phyloP scores from a whole-genome alignment of 35 echinoderm and acorn worm genomes.

The Lytechinus variegatus region DNA sequence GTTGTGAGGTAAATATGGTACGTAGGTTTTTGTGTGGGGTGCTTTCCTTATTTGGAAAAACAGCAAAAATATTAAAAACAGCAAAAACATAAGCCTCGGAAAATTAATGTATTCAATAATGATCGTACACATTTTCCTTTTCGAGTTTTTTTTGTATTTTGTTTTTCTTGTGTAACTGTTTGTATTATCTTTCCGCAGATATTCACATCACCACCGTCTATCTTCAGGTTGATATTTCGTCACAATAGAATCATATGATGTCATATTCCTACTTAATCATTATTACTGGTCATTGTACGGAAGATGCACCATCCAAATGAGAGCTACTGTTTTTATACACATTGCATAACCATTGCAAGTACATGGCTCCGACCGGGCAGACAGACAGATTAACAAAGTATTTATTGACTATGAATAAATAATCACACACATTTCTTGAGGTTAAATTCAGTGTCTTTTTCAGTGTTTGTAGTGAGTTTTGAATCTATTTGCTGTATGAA shows the following conservation, averaged over 20 bases:
- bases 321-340: not conserved
- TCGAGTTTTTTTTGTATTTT: too few relatives aligned
- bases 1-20: too few relatives aligned
- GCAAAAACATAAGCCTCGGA: too few relatives aligned
- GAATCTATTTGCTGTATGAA: too few relatives aligned
- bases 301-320: not conserved
- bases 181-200: not conserved
- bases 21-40: too few relatives aligned
- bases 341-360: not conserved
- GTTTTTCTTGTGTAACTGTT: too few relatives aligned
- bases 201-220: not conserved
- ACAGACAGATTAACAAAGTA: not conserved
- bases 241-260: not conserved
- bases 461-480: too few relatives aligned
- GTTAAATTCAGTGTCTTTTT: too few relatives aligned
- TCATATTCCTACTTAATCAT: not conserved
- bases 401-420: not conserved
- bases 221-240: not conserved
- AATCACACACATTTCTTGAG: not conserved
- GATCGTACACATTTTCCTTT: too few relatives aligned
- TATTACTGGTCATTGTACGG: not conserved
- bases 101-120: too few relatives aligned
- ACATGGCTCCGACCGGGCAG: not conserved
- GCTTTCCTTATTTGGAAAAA: too few relatives aligned
- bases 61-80: too few relatives aligned